Percentiles rank a stretch among this genome's conserved stretches.
These are phyloP conservation scores for Cosmorhoe ocellata DNA, from an alignment of 2,888 invertebrate species.

Conservation along the genomic window DNA sequence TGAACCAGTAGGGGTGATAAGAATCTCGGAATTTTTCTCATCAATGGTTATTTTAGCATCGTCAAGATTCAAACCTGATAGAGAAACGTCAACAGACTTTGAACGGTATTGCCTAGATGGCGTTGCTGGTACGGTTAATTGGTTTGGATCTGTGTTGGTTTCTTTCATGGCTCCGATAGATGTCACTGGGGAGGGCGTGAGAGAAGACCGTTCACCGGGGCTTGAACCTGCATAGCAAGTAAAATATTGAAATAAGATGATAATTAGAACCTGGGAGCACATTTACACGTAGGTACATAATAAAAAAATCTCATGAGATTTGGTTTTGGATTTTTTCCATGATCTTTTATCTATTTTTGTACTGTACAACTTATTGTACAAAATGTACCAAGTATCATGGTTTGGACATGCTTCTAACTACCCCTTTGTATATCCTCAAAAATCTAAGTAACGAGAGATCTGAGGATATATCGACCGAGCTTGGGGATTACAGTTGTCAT, in stretches of 20 bases:
- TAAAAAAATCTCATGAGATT: not conserved
- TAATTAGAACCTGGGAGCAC: not conserved
- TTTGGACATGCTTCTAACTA: no score
- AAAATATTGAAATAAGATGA: slow-evolving; percentile 1
- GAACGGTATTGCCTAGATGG: slow-evolving; percentile 77
- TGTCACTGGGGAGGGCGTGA: slow-evolving; percentile 68
- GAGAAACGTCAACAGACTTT: slow-evolving; percentile 80
- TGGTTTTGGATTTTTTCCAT: no score
- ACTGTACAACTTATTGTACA: no score
- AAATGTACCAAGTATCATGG: no score
- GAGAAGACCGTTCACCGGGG: slow-evolving; percentile 69
- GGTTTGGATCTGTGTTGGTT: slow-evolving; percentile 59
- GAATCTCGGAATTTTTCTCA: slow-evolving; percentile 69
- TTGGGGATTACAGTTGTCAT: no score
- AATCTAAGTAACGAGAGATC: no score
- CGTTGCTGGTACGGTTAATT: slow-evolving; percentile 61
- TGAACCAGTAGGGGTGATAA: slow-evolving; percentile 67
- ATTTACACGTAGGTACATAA: no score
- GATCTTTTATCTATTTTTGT: slow-evolving; percentile 6
- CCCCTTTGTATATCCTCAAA: no score
- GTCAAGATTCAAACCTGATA: slow-evolving; percentile 60
- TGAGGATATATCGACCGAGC: no score
- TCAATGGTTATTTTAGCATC: slow-evolving; percentile 72
- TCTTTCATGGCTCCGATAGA: slow-evolving; percentile 60
- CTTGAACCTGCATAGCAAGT: slow-evolving; percentile 66